Evolutionary conservation across 2,888 invertebrate species (phyloP).

Genomic region (Steinernema carpocapsae): DNA sequence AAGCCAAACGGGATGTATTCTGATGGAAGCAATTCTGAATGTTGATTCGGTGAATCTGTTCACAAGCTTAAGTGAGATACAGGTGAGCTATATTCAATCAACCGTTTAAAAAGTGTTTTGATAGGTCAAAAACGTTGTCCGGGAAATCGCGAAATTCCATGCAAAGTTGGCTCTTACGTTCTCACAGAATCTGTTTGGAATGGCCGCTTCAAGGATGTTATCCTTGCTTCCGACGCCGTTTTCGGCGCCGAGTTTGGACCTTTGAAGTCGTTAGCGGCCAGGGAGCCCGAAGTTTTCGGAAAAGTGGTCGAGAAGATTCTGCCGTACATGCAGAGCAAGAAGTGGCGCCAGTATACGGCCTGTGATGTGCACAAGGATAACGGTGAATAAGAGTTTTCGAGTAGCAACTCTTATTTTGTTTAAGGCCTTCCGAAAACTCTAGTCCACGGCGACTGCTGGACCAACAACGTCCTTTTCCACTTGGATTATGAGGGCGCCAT

Average conservation of each 20-base stretch:
- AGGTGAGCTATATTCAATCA: neutral
- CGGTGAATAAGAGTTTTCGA: neutral
- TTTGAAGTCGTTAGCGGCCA: neutral
- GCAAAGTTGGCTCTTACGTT: neutral
- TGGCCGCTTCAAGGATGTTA: neutral
- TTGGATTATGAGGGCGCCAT: neutral
- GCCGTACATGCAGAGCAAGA: neutral
- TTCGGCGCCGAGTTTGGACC: neutral
- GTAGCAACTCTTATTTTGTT: neutral
- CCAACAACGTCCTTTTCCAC: conserved; percentile 18
- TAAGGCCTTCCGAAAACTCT: neutral
- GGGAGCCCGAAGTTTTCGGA: neutral
- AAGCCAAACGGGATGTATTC: neutral
- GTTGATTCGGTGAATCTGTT: neutral
- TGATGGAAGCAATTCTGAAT: neutral
- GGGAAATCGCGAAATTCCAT: neutral
- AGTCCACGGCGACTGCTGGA: neutral
- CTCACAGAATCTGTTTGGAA: neutral
- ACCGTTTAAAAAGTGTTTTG: neutral
- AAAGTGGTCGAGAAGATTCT: neutral
- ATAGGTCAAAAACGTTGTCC: neutral
- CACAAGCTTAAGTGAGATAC: neutral
- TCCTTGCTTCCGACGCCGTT: neutral
- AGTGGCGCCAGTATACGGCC: neutral
- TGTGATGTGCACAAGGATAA: neutral